Evolutionary conservation across 2,888 invertebrate genomes (phyloP), one percentile per base, ranked within the genome.

Genomic region (Nasonia oneida): DNA sequence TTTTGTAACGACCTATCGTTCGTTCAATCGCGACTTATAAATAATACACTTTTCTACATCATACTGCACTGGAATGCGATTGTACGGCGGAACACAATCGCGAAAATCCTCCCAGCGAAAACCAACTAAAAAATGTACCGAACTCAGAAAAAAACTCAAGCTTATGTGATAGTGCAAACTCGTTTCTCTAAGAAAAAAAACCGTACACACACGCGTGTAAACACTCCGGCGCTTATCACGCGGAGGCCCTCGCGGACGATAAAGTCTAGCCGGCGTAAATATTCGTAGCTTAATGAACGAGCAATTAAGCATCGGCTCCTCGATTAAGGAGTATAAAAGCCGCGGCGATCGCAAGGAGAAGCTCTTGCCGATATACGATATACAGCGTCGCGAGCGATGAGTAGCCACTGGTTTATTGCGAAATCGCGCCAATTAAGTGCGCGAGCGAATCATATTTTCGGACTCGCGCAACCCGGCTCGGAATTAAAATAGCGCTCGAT

Each of bases 291-390:
- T 90, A 89, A 90, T 90, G 89, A 89, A 87, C 86, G 87, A 88
- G 88, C 89, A 90, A 90, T 90, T 90, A 90, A 90, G 81, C 85
- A 85, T 89, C 90, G 88, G 89, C 88, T 87, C 6, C 86, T 87
- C 89, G 90, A 90, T 90, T 90, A 90, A 71, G 29, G 57, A 87
- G 82, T 87, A 82, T 81, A 86, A 86, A 75, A 83, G 85, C 81
- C 82, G 84, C 83, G 29, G 29, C 29, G 29, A 29, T 74, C 10
- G 57, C 12, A n/a, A 8, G 57, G 23, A n/a, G n/a, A 61, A n/a
- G 5, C 57, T 81, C 84, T 77, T 74, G 53, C 53, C 18, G 5
- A 15, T 14, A 53, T 50, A 50, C 50, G 53, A 53, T 18, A 64
- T 23, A 64, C 10, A 64, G 2, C 53, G 61, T 23, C 6, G 18